These are phyloP conservation scores for Homalodisca vitripennis DNA, from an alignment of 1,140 invertebrate species.

Conservation along the genomic window DNA sequence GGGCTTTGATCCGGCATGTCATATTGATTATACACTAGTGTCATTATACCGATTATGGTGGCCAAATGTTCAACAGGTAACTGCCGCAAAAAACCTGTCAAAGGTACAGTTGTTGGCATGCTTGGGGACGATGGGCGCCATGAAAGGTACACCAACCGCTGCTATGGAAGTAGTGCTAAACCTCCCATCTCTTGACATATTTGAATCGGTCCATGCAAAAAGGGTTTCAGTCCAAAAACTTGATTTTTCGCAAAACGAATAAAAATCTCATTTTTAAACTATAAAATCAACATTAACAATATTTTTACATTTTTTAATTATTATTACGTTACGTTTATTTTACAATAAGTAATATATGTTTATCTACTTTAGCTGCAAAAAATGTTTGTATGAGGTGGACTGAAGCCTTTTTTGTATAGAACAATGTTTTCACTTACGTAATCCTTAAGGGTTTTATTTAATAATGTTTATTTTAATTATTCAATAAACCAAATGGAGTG, in stretches of 20 bases:
- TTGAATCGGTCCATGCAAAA: background rate
- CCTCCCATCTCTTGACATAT: no score
- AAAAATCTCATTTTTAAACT: background rate
- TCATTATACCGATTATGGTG: no score
- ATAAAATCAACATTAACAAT: no score
- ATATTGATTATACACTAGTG: no score
- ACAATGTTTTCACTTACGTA: no score
- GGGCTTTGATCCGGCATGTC: no score
- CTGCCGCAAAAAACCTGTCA: no score
- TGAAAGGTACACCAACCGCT: no score
- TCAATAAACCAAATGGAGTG: background rate
- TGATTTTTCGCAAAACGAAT: background rate
- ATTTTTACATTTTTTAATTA: background rate
- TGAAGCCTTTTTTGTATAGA: background rate
- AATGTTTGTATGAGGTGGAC: background rate
- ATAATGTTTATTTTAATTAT: background rate
- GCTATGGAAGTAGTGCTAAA: no score
- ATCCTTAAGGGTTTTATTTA: background rate
- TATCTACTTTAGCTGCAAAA: background rate
- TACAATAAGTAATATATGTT: background rate
- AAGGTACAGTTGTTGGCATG: no score
- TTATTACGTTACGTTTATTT: background rate
- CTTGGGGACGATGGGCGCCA: no score
- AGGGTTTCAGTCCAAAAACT: background rate
- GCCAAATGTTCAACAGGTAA: no score